A percentile compares a stretch with the other conserved stretches of the same genome.
phyloP scores from a whole-genome alignment of 2,797 vertebrate genomes.

The Botia almorhae region DNA sequence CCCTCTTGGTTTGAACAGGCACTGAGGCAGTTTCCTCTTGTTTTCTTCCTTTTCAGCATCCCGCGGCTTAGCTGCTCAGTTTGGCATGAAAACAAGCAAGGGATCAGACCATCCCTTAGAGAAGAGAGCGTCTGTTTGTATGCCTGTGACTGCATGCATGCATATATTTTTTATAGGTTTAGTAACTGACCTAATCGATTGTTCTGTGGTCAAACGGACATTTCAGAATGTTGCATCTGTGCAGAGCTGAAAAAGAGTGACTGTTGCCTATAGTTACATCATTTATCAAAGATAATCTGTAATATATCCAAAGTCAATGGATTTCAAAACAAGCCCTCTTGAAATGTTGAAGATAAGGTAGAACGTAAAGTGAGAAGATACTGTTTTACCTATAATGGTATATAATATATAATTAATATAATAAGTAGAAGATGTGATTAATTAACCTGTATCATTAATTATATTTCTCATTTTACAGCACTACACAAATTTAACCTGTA shows the following conservation, averaged over 20 bases:
- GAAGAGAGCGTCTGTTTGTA: constrained; percentile 1
- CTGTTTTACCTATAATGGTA: not conserved
- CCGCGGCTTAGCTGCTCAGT: constrained; percentile 46
- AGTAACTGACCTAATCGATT: not conserved
- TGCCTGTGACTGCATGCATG: constrained; percentile 6
- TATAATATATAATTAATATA: no score
- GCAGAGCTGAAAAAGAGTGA: not conserved
- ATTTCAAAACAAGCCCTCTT: constrained; percentile 3
- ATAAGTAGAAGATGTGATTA: not conserved
- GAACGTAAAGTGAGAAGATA: not conserved
- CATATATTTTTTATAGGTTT: not conserved
- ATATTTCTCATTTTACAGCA: not conserved
- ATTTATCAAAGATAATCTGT: constrained; percentile 19
- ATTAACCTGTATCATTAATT: not conserved
- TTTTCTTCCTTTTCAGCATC: constrained; percentile 41
- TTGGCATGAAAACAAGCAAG: constrained; percentile 36
- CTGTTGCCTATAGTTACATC: constrained; percentile 34
- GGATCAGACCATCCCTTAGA: constrained; percentile 14
- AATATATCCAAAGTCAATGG: not conserved
- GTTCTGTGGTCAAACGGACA: not conserved
- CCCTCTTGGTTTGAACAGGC: constrained; percentile 18
- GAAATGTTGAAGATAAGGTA: not conserved
- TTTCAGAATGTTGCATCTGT: constrained; percentile 30
- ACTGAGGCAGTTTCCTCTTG: constrained; percentile 17
- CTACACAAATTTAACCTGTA: not conserved